Percentiles rank a stretch among this genome's conserved stretches.
Evolutionary conservation across 1,140 invertebrate genomes (phyloP).

Genomic region (Platorchestia sp.): DNA sequence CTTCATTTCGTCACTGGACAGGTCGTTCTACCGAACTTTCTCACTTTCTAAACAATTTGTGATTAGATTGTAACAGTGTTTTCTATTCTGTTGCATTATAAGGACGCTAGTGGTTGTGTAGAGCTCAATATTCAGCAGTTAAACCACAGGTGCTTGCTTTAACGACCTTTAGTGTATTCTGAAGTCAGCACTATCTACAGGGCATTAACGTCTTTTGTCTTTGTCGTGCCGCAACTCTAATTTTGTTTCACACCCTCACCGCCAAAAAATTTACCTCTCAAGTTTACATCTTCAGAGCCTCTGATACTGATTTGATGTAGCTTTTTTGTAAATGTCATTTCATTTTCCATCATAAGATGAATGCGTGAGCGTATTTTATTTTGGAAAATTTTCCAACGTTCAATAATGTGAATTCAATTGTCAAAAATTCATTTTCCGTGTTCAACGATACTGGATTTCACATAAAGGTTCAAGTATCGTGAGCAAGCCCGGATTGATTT

Average conservation of each 20-base stretch:
- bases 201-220: neutral
- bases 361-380: neutral
- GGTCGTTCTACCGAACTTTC: neutral
- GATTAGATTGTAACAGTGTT: neutral
- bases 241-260: too few species aligned
- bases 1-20: neutral
- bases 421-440: neutral
- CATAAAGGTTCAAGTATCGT: too few species aligned
- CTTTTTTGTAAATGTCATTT: neutral
- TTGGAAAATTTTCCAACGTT: neutral
- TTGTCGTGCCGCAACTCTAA: neutral
- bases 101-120: neutral
- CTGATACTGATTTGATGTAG: too few species aligned
- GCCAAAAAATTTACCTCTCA: too few species aligned
- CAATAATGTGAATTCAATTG: neutral
- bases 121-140: neutral
- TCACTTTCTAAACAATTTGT: neutral
- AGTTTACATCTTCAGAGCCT: neutral
- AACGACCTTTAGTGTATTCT: neutral
- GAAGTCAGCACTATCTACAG: neutral
- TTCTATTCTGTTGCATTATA: neutral
- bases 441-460: neutral
- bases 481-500: too few species aligned
- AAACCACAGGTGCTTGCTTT: neutral
- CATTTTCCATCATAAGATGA: neutral